Evolutionary conservation across 2,888 invertebrate species (phyloP).

Genomic region (Cylindroiulus punctatus): DNA sequence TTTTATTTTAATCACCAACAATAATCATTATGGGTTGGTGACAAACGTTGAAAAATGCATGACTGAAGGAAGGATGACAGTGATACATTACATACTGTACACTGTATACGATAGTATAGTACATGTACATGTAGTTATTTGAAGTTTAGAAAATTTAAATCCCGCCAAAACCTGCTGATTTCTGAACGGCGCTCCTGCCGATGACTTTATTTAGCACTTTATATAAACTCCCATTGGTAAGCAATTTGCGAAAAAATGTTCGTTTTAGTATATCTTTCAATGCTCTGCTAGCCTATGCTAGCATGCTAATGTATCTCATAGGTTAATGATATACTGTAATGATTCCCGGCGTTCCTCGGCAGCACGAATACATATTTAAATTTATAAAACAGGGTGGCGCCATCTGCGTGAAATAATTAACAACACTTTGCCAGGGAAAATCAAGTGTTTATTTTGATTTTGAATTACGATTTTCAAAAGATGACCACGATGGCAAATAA

Average conservation of each 20-base stretch:
- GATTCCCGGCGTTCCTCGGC: background rate
- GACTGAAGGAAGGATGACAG: background rate
- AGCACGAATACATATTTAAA: no score
- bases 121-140: background rate
- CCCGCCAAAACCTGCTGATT: background rate
- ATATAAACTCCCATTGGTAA: background rate
- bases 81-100: background rate
- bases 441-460: no score
- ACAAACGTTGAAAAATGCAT: background rate
- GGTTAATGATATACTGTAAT: background rate
- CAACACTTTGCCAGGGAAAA: no score
- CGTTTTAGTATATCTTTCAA: background rate
- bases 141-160: background rate
- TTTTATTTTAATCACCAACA: background rate
- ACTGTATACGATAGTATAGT: no score
- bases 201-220: background rate
- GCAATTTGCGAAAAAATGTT: background rate
- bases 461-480: no score
- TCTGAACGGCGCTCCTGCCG: background rate
- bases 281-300: no score
- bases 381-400: no score
- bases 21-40: background rate
- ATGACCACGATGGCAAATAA: no score
- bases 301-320: background rate
- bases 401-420: no score